Conservation (phyloP, 2,888 invertebrate species). For the Trichacis sp. region DNA sequence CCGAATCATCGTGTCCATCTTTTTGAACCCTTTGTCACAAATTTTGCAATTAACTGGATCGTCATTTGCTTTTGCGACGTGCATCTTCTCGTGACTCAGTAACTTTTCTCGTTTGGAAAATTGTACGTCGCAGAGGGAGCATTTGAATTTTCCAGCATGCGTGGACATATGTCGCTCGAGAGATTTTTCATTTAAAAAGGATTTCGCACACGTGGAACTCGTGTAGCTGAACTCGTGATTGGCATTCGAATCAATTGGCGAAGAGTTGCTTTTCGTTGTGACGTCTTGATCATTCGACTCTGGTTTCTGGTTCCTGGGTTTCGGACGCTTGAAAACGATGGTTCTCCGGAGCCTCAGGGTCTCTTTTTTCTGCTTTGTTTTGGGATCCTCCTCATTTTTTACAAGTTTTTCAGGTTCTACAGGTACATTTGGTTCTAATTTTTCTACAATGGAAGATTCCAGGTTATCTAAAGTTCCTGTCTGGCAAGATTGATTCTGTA, state of each 20-base stretch:
- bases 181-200: slow-evolving; percentile 47
- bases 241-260: slow-evolving; percentile 5
- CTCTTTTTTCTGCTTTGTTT: slow-evolving; percentile 40
- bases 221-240: slow-evolving; percentile 28
- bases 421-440: too few species aligned
- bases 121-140: slow-evolving; percentile 49
- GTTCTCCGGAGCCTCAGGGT: slow-evolving; percentile 47
- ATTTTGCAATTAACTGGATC: slow-evolving; percentile 53
- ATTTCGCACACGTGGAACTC: slow-evolving; percentile 48
- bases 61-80: slow-evolving; percentile 45
- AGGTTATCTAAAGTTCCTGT: too few species aligned
- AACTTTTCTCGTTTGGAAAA: slow-evolving; percentile 47
- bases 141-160: slow-evolving; percentile 46
- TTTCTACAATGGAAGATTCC: too few species aligned
- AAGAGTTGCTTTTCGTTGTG: slow-evolving; percentile 7
- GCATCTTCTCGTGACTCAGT: slow-evolving; percentile 33
- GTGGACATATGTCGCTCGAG: slow-evolving; percentile 44
- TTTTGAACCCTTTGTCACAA: slow-evolving; percentile 58
- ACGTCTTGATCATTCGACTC: slow-evolving; percentile 39
- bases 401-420: too few species aligned
- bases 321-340: slow-evolving; percentile 55
- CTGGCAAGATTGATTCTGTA: slow-evolving; percentile 50
- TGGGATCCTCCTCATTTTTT: too few species aligned
- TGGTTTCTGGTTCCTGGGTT: slow-evolving; percentile 51
- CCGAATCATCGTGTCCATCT: slow-evolving; percentile 58